phyloP scores from a whole-genome alignment of 2,113 vertebrate genomes.

The Rhodinocichla rosea region DNA sequence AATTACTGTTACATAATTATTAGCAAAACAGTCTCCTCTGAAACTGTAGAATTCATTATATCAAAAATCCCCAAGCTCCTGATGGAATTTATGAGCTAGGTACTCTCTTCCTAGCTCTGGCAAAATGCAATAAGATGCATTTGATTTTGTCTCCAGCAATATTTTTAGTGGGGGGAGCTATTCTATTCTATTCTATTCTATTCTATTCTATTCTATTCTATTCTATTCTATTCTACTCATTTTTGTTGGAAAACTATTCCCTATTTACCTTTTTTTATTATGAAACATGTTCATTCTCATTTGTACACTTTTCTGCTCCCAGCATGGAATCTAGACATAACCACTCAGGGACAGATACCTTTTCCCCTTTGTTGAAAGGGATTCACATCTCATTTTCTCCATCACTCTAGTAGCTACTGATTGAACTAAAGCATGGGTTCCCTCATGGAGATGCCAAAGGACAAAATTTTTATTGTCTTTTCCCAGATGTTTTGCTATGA shows the following conservation, averaged over 20 bases:
- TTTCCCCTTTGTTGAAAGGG: not conserved
- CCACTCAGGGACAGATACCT: not conserved
- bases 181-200: not conserved
- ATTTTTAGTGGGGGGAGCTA: slow-evolving; percentile 18
- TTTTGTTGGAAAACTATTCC: not conserved
- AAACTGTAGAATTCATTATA: slow-evolving; percentile 87
- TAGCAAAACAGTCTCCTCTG: slow-evolving; percentile 86
- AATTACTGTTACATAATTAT: slow-evolving; percentile 94
- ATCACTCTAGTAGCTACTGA: not conserved
- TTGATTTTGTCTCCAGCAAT: slow-evolving; percentile 58
- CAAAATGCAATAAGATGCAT: slow-evolving; percentile 65
- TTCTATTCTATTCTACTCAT: not conserved
- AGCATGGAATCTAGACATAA: not conserved
- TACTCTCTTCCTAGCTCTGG: slow-evolving; percentile 74
- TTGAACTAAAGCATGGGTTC: not conserved
- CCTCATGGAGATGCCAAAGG: not conserved
- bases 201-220: not conserved
- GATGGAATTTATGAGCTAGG: slow-evolving; percentile 83
- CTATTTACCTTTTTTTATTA: not conserved
- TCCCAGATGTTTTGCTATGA: not conserved
- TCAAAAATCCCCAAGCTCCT: slow-evolving; percentile 84
- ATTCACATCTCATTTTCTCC: not conserved
- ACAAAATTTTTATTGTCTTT: not conserved
- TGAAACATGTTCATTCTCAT: not conserved
- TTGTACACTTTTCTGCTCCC: not conserved